Percentiles rank a stretch among this genome's conserved stretches.
Conservation (phyloP, 2,113 vertebrate species). For the Mesitornis unicolor region DNA sequence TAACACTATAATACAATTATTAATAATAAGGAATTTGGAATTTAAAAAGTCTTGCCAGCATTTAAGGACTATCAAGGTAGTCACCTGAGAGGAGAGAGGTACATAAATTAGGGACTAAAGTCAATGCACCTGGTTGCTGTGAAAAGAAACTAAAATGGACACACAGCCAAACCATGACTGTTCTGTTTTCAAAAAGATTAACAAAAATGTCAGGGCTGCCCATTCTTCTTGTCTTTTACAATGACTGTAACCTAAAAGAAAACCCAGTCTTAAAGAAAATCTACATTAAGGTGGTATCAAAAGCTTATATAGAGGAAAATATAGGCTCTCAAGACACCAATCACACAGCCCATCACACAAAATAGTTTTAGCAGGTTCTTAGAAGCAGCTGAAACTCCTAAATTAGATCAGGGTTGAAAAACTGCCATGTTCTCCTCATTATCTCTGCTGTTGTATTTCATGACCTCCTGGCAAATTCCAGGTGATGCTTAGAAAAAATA, state of each 20-base stretch:
- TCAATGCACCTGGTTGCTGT: background rate
- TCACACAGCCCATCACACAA: accelerated
- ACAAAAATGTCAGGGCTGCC: background rate
- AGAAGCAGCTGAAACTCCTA: background rate
- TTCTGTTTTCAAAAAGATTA: background rate
- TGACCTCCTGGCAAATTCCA: background rate
- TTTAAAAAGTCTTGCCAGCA: background rate
- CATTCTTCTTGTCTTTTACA: background rate
- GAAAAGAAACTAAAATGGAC: background rate
- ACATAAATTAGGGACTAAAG: background rate
- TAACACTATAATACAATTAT: background rate
- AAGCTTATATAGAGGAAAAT: background rate
- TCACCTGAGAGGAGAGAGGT: background rate
- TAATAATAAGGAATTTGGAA: background rate
- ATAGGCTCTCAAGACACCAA: background rate
- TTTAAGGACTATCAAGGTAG: background rate
- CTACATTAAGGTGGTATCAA: background rate
- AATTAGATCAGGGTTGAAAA: background rate
- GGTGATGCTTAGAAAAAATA: background rate
- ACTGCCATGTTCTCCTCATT: background rate
- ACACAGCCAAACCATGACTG: background rate
- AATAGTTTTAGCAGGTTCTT: background rate
- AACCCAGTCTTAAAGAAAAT: background rate
- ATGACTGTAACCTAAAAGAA: background rate
- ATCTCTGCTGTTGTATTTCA: background rate